Evolutionary conservation across 2,888 invertebrate species (phyloP).

Genomic region (Brachycybe producta): DNA sequence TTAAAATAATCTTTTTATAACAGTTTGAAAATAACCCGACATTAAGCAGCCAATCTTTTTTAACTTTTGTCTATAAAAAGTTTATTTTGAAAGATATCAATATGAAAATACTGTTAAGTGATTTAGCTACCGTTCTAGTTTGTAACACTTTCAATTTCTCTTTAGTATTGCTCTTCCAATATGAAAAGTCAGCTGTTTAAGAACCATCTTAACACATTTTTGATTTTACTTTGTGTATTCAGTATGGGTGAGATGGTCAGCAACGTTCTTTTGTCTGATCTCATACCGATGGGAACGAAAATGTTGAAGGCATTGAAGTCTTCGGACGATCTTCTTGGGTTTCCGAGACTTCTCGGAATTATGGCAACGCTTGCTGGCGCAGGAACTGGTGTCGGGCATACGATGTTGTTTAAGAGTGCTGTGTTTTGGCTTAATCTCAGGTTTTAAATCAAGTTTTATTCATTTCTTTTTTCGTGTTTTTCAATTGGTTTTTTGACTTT

Average conservation of each 20-base stretch:
- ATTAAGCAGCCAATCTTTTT: too few relatives aligned
- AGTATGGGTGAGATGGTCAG: conserved; percentile 47
- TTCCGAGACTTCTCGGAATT: conserved; percentile 59
- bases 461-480: neutral
- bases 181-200: too few relatives aligned
- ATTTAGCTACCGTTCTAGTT: neutral
- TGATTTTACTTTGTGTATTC: neutral
- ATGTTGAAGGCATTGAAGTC: conserved; percentile 48
- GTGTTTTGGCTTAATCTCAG: conserved; percentile 56
- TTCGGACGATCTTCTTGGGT: conserved; percentile 54
- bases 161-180: conserved; percentile 18
- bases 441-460: conserved; percentile 18
- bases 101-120: neutral
- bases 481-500: conserved; percentile 19
- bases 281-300: conserved; percentile 58
- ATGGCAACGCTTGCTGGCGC: conserved; percentile 77
- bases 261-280: conserved; percentile 51
- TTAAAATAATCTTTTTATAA: too few relatives aligned
- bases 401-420: conserved; percentile 61
- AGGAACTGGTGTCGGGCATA: conserved; percentile 65
- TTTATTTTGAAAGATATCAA: neutral
- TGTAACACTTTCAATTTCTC: conserved; percentile 11
- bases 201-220: too few relatives aligned
- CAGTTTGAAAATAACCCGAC: too few relatives aligned
- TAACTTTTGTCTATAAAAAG: too few relatives aligned